Evolutionary conservation across 2,113 vertebrate species (phyloP).

Genomic region (Vidua macroura): DNA sequence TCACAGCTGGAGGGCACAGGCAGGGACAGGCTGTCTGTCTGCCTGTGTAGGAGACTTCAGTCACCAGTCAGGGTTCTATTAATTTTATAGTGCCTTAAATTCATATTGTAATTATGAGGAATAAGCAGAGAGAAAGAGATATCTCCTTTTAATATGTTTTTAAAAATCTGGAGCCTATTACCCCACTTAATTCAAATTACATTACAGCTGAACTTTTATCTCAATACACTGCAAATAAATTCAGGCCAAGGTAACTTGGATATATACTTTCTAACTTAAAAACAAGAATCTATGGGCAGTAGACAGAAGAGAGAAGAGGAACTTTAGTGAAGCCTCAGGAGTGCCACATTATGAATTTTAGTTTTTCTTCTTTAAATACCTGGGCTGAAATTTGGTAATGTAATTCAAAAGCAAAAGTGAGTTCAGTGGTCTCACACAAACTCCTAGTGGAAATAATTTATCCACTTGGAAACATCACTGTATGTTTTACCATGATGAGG

Average conservation of each 20-base stretch:
- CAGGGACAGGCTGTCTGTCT: constrained; percentile 56
- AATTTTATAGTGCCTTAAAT: constrained; percentile 55
- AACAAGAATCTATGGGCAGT: not conserved
- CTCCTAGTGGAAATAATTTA: not conserved
- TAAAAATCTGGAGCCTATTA: constrained; percentile 54
- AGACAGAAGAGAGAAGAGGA: not conserved
- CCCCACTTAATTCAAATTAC: not conserved
- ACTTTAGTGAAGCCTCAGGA: not conserved
- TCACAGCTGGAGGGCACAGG: constrained; percentile 23
- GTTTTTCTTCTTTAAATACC: not conserved
- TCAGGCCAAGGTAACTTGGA: not conserved
- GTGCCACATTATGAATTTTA: not conserved
- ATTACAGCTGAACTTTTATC: constrained; percentile 9
- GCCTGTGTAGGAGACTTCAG: constrained; percentile 24
- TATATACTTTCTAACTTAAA: not conserved
- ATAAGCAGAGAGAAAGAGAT: not conserved
- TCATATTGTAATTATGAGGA: constrained; percentile 32
- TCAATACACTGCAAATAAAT: not conserved
- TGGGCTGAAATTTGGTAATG: not conserved
- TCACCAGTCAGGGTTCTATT: constrained; percentile 23
- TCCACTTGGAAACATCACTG: not conserved
- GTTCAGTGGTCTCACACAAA: not conserved
- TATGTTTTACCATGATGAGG: not conserved
- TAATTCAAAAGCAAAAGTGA: not conserved
- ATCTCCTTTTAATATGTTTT: constrained; percentile 18